Percentiles rank a stretch among this genome's conserved stretches.
These are phyloP conservation scores for Selenia dentaria DNA, from an alignment of 2,888 invertebrate species.

Conservation along the genomic window DNA sequence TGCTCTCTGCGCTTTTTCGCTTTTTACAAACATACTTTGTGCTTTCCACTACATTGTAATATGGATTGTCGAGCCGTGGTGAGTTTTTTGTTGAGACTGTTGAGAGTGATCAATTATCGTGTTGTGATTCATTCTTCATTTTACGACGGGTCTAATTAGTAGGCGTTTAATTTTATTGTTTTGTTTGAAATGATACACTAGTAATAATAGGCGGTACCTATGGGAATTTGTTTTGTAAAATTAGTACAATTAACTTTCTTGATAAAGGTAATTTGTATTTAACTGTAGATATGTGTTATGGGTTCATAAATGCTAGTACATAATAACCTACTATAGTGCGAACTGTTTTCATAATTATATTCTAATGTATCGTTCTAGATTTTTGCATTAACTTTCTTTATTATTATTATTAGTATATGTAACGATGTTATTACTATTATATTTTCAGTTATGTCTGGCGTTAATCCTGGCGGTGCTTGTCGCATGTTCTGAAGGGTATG, in stretches of 20 bases:
- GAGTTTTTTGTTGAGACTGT: conserved; percentile 49
- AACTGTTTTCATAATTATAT: no score
- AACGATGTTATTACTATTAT: background rate
- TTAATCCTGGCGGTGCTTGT: conserved; percentile 28
- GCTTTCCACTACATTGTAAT: conserved; percentile 71
- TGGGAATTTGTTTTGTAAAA: conserved; percentile 11
- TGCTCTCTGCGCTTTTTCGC: conserved; percentile 54
- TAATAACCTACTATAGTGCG: no score
- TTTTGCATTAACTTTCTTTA: no score
- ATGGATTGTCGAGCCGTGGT: conserved; percentile 76
- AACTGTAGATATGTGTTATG: no score
- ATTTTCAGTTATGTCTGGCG: conserved; percentile 30
- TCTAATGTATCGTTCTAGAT: no score
- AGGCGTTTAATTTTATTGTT: conserved; percentile 1
- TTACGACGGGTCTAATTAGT: conserved; percentile 25
- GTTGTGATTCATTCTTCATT: conserved; percentile 33
- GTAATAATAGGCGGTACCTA: conserved; percentile 6
- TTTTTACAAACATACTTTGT: conserved; percentile 42
- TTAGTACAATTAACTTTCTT: no score
- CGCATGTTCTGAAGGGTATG: conserved; percentile 25
- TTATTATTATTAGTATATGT: background rate
- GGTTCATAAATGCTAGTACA: no score
- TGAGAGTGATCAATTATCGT: conserved; percentile 37
- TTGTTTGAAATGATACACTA: background rate
- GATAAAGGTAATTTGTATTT: no score